Percentiles rank a stretch among this genome's conserved stretches.
These are phyloP conservation scores for Nymphalis polychloros DNA, from an alignment of 2,888 invertebrate genomes.

Conservation along the genomic window DNA sequence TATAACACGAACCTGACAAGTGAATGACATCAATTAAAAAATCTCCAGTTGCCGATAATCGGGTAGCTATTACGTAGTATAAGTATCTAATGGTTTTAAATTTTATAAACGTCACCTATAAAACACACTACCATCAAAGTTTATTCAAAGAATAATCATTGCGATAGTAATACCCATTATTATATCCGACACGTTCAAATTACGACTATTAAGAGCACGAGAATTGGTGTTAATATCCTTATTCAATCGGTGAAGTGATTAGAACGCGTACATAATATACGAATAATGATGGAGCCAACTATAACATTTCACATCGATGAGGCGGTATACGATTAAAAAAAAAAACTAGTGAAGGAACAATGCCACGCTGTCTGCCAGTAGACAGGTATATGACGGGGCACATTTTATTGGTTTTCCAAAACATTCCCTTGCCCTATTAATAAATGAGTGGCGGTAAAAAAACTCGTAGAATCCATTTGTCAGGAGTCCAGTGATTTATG, in stretches of 20 bases:
- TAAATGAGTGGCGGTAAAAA: constrained; percentile 78
- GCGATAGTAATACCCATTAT: constrained; percentile 37
- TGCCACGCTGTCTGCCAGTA: constrained; percentile 77
- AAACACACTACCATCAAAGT: constrained; percentile 35
- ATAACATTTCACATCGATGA: constrained; percentile 48
- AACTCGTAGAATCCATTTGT: constrained; percentile 81
- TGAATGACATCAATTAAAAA: constrained; percentile 40
- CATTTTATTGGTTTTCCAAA: constrained; percentile 82
- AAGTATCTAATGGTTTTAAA: constrained; percentile 40
- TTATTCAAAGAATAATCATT: constrained; percentile 40
- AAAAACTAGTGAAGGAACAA: constrained; percentile 64
- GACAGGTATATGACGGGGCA: constrained; percentile 82
- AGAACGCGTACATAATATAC: constrained; percentile 41
- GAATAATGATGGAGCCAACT: constrained; percentile 44
- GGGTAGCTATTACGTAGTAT: constrained; percentile 23
- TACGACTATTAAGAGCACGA: constrained; percentile 38
- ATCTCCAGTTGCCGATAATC: constrained; percentile 4
- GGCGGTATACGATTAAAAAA: constrained; percentile 56
- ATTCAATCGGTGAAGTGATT: constrained; percentile 48
- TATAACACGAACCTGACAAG: constrained; percentile 31
- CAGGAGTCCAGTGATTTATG: constrained; percentile 79
- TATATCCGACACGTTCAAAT: constrained; percentile 42
- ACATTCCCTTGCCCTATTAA: constrained; percentile 79
- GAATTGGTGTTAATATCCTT: constrained; percentile 43
- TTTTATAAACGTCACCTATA: constrained; percentile 29